These are phyloP conservation scores for Phrynosoma platyrhinos DNA, from an alignment of 2,113 vertebrate genomes.

Conservation along the genomic window DNA sequence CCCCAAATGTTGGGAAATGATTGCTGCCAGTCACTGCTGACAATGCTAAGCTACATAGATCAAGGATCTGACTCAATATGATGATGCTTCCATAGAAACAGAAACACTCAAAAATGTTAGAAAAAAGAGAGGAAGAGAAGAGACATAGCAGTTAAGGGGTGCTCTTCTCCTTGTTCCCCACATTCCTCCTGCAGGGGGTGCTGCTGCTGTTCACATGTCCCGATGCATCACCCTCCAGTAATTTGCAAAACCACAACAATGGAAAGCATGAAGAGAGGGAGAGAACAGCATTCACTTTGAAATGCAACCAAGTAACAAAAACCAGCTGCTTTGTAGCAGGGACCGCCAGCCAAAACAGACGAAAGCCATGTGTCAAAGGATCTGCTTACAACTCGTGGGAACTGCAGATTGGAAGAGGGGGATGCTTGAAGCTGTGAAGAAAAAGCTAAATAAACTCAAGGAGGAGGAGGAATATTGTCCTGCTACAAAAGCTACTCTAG, in stretches of 20 bases:
- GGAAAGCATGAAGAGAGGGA: not conserved
- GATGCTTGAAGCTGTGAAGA: not conserved
- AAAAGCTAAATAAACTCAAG: no score
- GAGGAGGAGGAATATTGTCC: no score
- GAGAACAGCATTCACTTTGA: slow-evolving; percentile 33
- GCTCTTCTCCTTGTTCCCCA: not conserved
- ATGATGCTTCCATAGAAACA: no score
- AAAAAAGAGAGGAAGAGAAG: no score
- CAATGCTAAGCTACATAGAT: no score
- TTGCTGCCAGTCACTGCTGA: no score
- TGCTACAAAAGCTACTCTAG: no score
- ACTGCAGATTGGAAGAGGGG: not conserved
- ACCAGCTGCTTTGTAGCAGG: slow-evolving; percentile 53
- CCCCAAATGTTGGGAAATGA: no score
- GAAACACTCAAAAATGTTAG: no score
- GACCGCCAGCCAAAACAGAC: slow-evolving; percentile 17
- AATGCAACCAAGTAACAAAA: slow-evolving; percentile 52
- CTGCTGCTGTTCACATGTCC: not conserved
- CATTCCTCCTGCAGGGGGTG: not conserved
- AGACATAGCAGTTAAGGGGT: no score
- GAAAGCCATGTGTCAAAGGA: not conserved
- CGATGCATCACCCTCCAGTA: not conserved
- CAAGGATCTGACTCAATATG: no score
- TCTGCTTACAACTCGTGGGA: not conserved
- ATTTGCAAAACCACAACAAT: slow-evolving; percentile 12